Conservation (phyloP, 2,113 vertebrate genomes). For the Cyprinus carpio region DNA sequence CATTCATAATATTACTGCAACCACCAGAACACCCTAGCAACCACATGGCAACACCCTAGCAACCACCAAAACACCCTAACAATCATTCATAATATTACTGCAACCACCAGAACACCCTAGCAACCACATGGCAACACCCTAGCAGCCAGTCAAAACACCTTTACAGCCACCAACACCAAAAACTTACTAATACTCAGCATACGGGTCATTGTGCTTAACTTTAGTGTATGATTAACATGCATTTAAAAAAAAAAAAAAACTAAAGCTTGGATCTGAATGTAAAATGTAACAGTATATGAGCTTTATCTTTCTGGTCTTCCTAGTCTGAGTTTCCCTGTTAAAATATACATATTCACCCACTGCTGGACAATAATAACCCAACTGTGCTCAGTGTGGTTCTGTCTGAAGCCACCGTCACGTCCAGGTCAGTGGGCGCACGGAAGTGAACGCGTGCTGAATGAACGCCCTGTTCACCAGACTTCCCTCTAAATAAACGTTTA, state of each 20-base stretch:
- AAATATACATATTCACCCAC: neutral
- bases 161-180: neutral
- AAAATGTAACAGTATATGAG: neutral
- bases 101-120: neutral
- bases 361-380: neutral
- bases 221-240: neutral
- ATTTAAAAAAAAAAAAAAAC: neutral
- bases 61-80: neutral
- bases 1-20: neutral
- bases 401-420: neutral
- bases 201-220: neutral
- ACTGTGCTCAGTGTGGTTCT: neutral
- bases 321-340: neutral
- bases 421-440: neutral
- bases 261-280: neutral
- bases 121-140: neutral
- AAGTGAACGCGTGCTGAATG: conserved; percentile 62
- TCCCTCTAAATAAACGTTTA: conserved; percentile 69
- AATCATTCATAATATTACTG: neutral
- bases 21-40: neutral
- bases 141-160: neutral
- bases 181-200: conserved; percentile 47
- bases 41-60: too few species aligned
- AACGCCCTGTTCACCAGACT: conserved; percentile 63
- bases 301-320: neutral